phyloP scores from a whole-genome alignment of 1,140 invertebrate species.

The Neoseiulus cucumeris region DNA sequence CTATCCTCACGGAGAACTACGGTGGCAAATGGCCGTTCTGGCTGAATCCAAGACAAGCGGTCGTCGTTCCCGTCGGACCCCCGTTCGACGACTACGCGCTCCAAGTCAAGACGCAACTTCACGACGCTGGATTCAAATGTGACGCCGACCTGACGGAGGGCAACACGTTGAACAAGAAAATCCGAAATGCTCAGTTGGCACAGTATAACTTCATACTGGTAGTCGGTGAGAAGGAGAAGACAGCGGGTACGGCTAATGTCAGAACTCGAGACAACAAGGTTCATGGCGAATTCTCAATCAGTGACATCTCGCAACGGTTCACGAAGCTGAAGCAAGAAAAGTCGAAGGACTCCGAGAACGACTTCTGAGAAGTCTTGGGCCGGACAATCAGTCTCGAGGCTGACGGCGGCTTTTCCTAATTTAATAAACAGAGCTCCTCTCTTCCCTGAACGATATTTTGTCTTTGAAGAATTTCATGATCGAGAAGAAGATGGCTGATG shows the following conservation, averaged over 20 bases:
- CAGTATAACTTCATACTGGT: constrained; percentile 99
- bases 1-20: constrained; percentile 87
- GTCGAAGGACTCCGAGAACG: constrained; percentile 26
- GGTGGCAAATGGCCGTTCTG: constrained; percentile 99
- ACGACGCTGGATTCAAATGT: constrained; percentile 65
- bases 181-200: constrained; percentile 85
- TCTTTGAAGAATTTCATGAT: too few species aligned
- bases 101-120: constrained; percentile 46
- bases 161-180: constrained; percentile 94
- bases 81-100: constrained; percentile 63
- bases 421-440: too few species aligned
- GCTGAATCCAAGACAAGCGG: constrained; percentile 81
- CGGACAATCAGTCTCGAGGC: too few species aligned
- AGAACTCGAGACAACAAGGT: constrained; percentile 91
- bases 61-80: constrained; percentile 71
- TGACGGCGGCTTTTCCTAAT: too few species aligned
- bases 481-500: too few species aligned
- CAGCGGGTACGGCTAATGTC: constrained; percentile 81
- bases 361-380: constrained; percentile 20
- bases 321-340: constrained; percentile 31
- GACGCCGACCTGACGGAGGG: constrained; percentile 79
- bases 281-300: constrained; percentile 70
- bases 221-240: constrained; percentile 81
- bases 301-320: constrained; percentile 61
- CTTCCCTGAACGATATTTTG: too few species aligned